Conservation (phyloP, 1,140 invertebrate genomes). For the Hypsibius dujardini region DNA sequence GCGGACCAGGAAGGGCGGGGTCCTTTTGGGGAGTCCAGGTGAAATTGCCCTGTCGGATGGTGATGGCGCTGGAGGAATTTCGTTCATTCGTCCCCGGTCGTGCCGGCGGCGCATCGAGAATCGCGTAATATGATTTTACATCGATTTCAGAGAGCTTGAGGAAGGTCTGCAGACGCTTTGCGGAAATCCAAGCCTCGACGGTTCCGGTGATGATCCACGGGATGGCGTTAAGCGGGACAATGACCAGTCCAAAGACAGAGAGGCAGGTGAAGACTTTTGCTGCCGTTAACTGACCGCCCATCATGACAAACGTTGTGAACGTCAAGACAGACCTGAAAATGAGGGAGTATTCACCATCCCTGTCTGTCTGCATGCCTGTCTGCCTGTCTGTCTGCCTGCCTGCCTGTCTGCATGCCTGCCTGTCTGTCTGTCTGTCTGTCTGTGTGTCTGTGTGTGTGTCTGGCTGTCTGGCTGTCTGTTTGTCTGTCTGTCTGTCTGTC, state of each 20-base stretch:
- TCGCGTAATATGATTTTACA: conserved; percentile 22
- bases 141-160: conserved; percentile 28
- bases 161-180: conserved; percentile 35
- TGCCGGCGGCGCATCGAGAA: conserved; percentile 24
- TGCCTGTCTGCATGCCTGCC: no score
- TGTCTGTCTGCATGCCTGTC: no score
- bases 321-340: conserved; percentile 72
- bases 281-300: conserved; percentile 57
- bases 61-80: not conserved
- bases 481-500: no score
- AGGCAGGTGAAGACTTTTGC: conserved; percentile 84
- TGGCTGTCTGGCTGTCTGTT: no score
- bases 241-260: conserved; percentile 85
- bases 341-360: not conserved
- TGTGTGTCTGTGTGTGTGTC: no score
- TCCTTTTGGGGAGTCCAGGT: not conserved
- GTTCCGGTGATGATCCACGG: conserved; percentile 95
- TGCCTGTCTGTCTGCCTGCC: no score
- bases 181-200: conserved; percentile 57
- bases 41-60: not conserved
- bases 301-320: conserved; percentile 64
- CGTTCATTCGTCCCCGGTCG: not conserved
- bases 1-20: not conserved
- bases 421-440: no score
- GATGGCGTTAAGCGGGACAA: conserved; percentile 83